Percentiles rank a stretch among this genome's conserved stretches.
These are phyloP conservation scores for Syndactyla subalaris DNA, from an alignment of 2,797 vertebrate genomes.

Conservation along the genomic window DNA sequence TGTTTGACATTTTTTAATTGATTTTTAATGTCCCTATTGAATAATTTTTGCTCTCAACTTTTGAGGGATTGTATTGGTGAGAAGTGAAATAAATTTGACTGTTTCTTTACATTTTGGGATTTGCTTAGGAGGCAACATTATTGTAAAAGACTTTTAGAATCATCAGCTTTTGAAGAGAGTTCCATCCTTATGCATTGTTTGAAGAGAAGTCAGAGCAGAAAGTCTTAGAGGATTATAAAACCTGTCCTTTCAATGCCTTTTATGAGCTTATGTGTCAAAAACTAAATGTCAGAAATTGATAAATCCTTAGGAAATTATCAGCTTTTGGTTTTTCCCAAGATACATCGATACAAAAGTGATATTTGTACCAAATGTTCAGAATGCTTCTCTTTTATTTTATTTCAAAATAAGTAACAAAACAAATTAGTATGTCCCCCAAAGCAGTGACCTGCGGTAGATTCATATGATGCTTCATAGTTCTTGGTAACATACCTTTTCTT, in stretches of 20 bases:
- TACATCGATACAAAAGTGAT: not conserved
- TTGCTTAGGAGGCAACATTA: not conserved
- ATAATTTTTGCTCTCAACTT: not conserved
- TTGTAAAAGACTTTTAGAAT: not conserved
- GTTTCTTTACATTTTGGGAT: not conserved
- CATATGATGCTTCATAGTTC: not conserved
- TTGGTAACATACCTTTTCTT: not conserved
- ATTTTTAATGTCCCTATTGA: not conserved
- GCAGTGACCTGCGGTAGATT: not conserved
- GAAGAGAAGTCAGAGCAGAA: not conserved
- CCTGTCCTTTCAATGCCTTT: not conserved
- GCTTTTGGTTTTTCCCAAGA: not conserved
- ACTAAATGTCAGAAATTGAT: not conserved
- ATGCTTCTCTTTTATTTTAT: not conserved
- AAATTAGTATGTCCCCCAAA: not conserved
- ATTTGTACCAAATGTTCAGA: not conserved
- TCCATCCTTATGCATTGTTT: not conserved
- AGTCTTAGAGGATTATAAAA: not conserved
- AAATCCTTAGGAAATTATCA: not conserved
- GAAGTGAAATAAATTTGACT: not conserved
- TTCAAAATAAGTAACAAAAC: not conserved
- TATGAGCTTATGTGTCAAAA: not conserved
- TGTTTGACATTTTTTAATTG: not conserved
- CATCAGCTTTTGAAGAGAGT: not conserved
- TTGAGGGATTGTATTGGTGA: not conserved